Base-by-base conservation (phyloP, 2,888 invertebrate species). In the Aelia acuminata region DNA sequence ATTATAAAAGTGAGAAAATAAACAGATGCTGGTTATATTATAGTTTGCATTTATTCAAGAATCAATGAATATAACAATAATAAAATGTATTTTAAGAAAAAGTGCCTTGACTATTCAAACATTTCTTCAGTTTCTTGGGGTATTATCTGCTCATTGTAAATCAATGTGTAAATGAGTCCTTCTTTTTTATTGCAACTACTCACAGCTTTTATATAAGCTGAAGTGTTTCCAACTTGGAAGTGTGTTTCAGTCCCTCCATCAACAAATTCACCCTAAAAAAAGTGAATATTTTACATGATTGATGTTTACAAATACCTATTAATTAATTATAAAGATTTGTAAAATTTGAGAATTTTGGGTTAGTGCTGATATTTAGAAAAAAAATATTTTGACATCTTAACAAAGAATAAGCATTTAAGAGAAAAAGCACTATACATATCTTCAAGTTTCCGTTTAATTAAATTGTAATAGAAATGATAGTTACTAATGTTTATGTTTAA, bases 231-330 rank as follows among this genome's bases (percentile, higher is more conserved):
- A 18, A 96, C 92, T 85, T 93, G 92, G 92, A 98, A 98, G 90
- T 94, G 94, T 87, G 97, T 97, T 92, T 97, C 96, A 0, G 97
- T 97, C 35, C 98, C 98, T 87, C 95, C 95, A 90, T 97, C 96
- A 15, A 96, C 95, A 92, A 98, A 98, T 91, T 95, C 95, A 87
- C 95, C 96, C 96, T 97, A 91, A 85, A 92, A 92, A 92, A 92
- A 90, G 18, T 26, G 49, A 70, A 57, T 22, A 63, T 63, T 88
- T 47, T n/a, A 57, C 1, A n/a, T 70, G 57, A 3, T 26, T 22
- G 20, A 49, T 22, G 53, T 43, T 10, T 7, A 43, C 43, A 43
- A 43, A 43, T 10, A 43, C 10, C 4, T 7, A 7, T 22, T 50
- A 22, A 22, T 53, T 7, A n/a, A 7, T 8, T 15, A 22, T n/a